Evolutionary conservation across 1,140 invertebrate species (phyloP).

Genomic region (Branchinecta lindahli): DNA sequence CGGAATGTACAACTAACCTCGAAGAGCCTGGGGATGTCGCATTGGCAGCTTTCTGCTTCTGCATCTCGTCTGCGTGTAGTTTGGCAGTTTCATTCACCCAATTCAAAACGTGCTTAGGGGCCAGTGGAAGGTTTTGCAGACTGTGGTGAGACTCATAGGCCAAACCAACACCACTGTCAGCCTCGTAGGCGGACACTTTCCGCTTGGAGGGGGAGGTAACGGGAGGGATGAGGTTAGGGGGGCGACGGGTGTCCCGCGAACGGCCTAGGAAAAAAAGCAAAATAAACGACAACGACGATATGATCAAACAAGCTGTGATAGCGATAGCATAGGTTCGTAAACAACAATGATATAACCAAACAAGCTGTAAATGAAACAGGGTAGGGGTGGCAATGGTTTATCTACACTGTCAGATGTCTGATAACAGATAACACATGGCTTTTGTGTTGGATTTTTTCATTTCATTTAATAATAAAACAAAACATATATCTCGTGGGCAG

Average conservation of each 20-base stretch:
- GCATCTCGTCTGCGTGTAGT: neutral
- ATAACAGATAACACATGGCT: too few species aligned
- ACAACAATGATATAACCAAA: too few species aligned
- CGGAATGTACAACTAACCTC: neutral
- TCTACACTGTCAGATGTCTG: too few species aligned
- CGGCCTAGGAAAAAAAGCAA: neutral
- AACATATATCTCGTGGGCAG: too few species aligned
- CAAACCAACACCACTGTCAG: slow-evolving; percentile 1
- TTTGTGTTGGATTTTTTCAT: too few species aligned
- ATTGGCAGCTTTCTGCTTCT: slow-evolving; percentile 6
- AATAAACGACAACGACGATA: too few species aligned
- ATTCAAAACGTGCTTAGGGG: slow-evolving; percentile 6
- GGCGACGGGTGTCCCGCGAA: neutral
- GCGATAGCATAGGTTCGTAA: too few species aligned
- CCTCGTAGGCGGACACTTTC: neutral
- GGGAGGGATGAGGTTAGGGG: neutral
- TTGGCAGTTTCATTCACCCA: slow-evolving; percentile 2
- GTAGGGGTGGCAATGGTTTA: too few species aligned
- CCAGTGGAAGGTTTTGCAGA: neutral
- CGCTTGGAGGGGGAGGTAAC: neutral
- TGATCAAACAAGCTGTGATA: too few species aligned
- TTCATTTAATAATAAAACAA: too few species aligned
- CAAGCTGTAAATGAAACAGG: too few species aligned
- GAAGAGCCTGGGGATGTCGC: slow-evolving; percentile 1
- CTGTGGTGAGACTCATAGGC: neutral